Evolutionary conservation across 2,797 vertebrate species (phyloP).

Genomic region (Nyctalus aviator): DNA sequence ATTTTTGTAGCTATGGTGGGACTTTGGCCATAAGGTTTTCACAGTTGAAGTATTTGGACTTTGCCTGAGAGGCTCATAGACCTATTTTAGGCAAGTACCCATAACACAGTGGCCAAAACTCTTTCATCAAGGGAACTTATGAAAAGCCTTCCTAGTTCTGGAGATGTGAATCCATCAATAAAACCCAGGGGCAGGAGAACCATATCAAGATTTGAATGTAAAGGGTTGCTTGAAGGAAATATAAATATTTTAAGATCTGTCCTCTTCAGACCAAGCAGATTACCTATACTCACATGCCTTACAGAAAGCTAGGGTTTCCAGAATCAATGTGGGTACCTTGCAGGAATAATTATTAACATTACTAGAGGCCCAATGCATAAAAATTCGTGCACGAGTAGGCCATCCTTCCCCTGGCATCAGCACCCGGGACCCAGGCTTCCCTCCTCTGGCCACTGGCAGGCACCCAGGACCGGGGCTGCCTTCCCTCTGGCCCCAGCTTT

Average conservation of each 20-base stretch:
- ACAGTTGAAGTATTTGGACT: neutral
- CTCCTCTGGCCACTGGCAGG: too few relatives aligned
- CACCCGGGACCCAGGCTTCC: too few relatives aligned
- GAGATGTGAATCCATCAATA: neutral
- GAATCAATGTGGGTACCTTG: neutral
- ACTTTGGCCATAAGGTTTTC: neutral
- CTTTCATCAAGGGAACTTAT: neutral
- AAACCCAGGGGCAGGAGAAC: neutral
- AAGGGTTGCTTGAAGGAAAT: neutral
- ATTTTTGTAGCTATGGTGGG: neutral
- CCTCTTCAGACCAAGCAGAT: neutral
- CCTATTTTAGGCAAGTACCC: neutral
- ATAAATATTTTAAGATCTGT: neutral
- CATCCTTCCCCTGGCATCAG: too few relatives aligned
- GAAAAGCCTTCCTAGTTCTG: neutral
- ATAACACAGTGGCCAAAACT: neutral
- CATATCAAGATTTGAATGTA: neutral
- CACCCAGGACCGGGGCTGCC: too few relatives aligned
- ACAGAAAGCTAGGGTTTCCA: neutral
- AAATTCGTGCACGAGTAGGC: too few relatives aligned
- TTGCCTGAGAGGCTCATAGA: neutral
- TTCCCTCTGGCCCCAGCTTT: too few relatives aligned
- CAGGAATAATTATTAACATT: neutral
- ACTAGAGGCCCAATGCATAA: neutral
- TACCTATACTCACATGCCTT: neutral